A percentile compares a stretch with the other conserved stretches of the same genome.
Conservation (phyloP, 2,888 invertebrate species). For the Tetheella fluctuosa region DNA sequence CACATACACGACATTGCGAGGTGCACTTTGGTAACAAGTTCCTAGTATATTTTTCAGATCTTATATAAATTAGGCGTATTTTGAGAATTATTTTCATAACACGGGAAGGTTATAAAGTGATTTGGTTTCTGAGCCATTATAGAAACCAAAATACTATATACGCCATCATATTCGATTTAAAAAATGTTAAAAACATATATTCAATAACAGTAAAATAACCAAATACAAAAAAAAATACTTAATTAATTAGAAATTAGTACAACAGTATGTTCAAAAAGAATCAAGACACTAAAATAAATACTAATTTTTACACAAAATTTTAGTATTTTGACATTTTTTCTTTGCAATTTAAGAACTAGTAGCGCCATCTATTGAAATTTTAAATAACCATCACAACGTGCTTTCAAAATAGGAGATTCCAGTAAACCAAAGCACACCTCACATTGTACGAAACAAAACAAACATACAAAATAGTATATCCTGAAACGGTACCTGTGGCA, state of each 20-base stretch:
- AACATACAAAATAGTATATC: neutral
- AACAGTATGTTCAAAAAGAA: too few species aligned
- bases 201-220: too few species aligned
- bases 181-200: too few species aligned
- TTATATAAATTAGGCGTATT: neutral
- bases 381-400: neutral
- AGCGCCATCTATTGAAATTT: slow-evolving; percentile 15
- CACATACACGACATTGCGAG: slow-evolving; percentile 37
- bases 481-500: slow-evolving; percentile 29
- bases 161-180: too few species aligned
- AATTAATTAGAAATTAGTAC: too few species aligned
- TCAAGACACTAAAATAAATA: too few species aligned
- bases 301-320: too few species aligned
- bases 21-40: slow-evolving; percentile 12
- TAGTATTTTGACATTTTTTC: too few species aligned
- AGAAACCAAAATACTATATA: too few species aligned
- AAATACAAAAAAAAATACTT: too few species aligned
- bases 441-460: slow-evolving; percentile 11
- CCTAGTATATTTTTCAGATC: neutral
- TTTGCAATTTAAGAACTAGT: neutral
- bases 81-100: neutral
- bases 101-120: too few species aligned
- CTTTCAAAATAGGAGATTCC: neutral
- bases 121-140: too few species aligned
- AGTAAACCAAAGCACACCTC: slow-evolving; percentile 11